Evolutionary conservation across 53 echinoderm and acorn worm genomes (phyloP), one percentile per base, ranked within the genome.

Genomic region (Zoroaster sp.): DNA sequence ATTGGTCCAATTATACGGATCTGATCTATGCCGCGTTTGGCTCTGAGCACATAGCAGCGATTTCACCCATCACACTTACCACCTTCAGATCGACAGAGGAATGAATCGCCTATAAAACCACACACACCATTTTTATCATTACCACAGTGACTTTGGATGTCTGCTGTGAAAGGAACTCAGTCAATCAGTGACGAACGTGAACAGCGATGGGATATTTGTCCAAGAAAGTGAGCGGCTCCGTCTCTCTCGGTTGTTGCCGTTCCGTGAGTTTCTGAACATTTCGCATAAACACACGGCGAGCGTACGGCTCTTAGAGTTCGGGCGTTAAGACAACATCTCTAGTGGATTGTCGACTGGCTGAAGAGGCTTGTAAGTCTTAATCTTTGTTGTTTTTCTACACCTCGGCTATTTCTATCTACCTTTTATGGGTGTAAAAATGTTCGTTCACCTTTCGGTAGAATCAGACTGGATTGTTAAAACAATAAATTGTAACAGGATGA

Each of bases 131-230:
- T 35, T 59, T 35, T 78, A 55, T 78, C 59, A 78, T 63, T 37
- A 37, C n/a, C 78, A 33, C 25, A 59, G 15, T 20, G 55, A 78
- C 59, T 39, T 25, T 10, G 21, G 10, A 59, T 78, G 39, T 18
- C 23, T 17, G 30, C 77, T 55, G 78, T 78, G 78, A 78, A 54
- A 54, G 78, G 78, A 78, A 54, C 78, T 53, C 25, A 78, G 30
- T 35, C 23, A 18, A 55, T 28, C 78, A 23, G 53, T 78, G 54
- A 78, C 78, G 78, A 32, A 25, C 17, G 54, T 17, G 14, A 34
- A 17, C 55, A 35, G 23, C 59, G 55, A 20, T 38, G 37, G 35
- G 38, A 63, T 78, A 21, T 30, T 42, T 11, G 10, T 25, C 40
- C 73, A 47, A 9, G 63, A 7, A 59, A 28, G 63, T 25, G 9